Evolutionary conservation across 1,140 invertebrate species (phyloP).

Genomic region (Drosophila suzukii): DNA sequence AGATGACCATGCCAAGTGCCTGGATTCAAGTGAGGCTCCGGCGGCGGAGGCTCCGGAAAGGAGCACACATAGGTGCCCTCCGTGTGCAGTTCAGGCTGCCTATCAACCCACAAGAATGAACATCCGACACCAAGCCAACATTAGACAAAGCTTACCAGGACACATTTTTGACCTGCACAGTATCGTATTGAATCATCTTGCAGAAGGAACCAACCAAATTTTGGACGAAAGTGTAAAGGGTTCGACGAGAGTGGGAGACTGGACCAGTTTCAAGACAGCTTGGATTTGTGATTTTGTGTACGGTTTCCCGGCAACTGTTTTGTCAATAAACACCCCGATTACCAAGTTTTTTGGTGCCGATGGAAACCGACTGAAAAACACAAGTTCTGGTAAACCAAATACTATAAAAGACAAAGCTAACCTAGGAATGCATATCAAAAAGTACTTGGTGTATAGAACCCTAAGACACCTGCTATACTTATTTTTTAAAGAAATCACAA

Average conservation of each 20-base stretch:
- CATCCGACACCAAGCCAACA: not conserved
- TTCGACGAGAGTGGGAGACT: not conserved
- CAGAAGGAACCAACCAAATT: conserved; percentile 6
- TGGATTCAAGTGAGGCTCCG: conserved; percentile 47
- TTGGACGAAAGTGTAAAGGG: conserved; percentile 2
- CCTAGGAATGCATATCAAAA: not conserved
- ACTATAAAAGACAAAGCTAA: not conserved
- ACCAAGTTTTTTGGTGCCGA: conserved; percentile 7
- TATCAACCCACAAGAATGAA: not conserved
- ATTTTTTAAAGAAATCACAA: too few species aligned
- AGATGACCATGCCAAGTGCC: conserved; percentile 82
- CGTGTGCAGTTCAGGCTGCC: conserved; percentile 85
- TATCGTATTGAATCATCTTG: conserved; percentile 45
- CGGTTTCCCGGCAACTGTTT: conserved; percentile 54
- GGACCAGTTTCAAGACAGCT: not conserved
- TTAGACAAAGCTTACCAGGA: conserved; percentile 66
- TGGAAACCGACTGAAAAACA: conserved; percentile 4
- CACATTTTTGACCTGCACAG: conserved; percentile 83
- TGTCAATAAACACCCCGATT: conserved; percentile 58
- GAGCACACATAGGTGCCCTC: conserved; percentile 86
- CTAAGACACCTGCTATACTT: too few species aligned
- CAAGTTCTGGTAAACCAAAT: not conserved
- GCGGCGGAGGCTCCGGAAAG: conserved; percentile 83
- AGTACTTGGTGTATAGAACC: too few species aligned
- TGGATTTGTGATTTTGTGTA: conserved; percentile 9